Evolutionary conservation across 2,797 vertebrate species (phyloP), one percentile per base, ranked within the genome.

Genomic region (Delichon dasypus): DNA sequence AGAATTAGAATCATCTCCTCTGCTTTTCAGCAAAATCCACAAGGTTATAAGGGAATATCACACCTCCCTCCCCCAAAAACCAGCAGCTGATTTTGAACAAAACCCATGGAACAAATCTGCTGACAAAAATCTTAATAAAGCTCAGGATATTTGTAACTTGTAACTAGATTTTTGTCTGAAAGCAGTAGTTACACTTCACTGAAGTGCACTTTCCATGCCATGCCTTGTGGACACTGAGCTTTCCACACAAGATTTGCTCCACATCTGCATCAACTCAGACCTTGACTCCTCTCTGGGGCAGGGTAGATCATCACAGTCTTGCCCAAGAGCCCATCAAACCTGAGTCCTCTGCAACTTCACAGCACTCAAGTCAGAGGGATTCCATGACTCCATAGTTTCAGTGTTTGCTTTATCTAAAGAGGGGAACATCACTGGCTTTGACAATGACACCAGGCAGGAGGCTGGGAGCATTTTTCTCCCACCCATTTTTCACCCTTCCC

Each of bases 111-210:
- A 29, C 4, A 48, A 47, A 57, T 61, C 26, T 45, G 58, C 40
- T 76, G 82, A 53, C 50, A 65, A 71, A 70, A 20, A 27, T 27
- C 25, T 13, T 53, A 18, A 1, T 34, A 44, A 53, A 72, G 15
- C 22, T 70, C n/a, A 29, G 36, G 26, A 30, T 66, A 12, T 50
- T 90, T 64, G 42, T 13, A 20, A 20, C 30, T 45, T 60, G 16
- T 7, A 8, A 30, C 34, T 29, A 65, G 38, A 51, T 54, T n/a
- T 71, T 10, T 40, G 58, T 9, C 47, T 83, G 61, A 77, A 65
- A 61, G 23, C 1, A 0, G 62, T 6, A 75, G 76, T 8, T 23
- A 6, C 10, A 1, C 18, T 30, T 77, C 40, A 10, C 0, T 5
- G 47, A 58, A 18, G 30, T 5, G 15, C 9, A 10, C 5, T n/a